A percentile compares a stretch with the other conserved stretches of the same genome.
Conservation (phyloP, 2,888 invertebrate species). For the Torymus tubicola region DNA sequence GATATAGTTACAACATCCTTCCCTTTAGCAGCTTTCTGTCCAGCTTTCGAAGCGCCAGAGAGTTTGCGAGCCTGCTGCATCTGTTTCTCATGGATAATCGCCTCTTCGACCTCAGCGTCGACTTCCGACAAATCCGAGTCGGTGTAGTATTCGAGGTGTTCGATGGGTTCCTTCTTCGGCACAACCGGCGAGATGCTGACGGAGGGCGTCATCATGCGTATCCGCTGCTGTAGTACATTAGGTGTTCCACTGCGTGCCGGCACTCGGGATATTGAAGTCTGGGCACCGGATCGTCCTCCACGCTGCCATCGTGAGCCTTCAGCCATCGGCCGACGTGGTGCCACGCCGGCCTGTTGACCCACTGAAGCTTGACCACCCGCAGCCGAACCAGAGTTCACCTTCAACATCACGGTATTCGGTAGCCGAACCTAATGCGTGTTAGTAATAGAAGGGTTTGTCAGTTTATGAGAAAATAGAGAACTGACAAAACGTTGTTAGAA, state of each 20-base stretch:
- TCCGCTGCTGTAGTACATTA: slow-evolving; percentile 58
- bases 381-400: slow-evolving; percentile 70
- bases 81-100: slow-evolving; percentile 64
- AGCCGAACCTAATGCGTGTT: slow-evolving; percentile 68
- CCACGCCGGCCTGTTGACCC: slow-evolving; percentile 63
- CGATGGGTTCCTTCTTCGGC: slow-evolving; percentile 72
- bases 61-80: slow-evolving; percentile 67
- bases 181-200: slow-evolving; percentile 78
- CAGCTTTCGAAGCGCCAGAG: slow-evolving; percentile 52
- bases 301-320: slow-evolving; percentile 72
- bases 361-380: slow-evolving; percentile 61
- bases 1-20: slow-evolving; percentile 86
- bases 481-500: too few species aligned
- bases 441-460: too few species aligned
- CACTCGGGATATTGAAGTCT: slow-evolving; percentile 72
- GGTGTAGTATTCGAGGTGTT: slow-evolving; percentile 72
- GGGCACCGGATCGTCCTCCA: slow-evolving; percentile 66
- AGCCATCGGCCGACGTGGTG: slow-evolving; percentile 68
- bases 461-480: too few species aligned
- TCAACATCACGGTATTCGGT: slow-evolving; percentile 73
- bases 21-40: slow-evolving; percentile 70
- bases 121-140: slow-evolving; percentile 74
- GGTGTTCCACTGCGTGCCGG: slow-evolving; percentile 69
- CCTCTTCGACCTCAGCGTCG: slow-evolving; percentile 69
- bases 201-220: slow-evolving; percentile 77